Percentiles rank a stretch among this genome's conserved stretches.
These are phyloP conservation scores for Lampris megalopsis DNA, from an alignment of 2,113 vertebrate genomes.

Conservation along the genomic window DNA sequence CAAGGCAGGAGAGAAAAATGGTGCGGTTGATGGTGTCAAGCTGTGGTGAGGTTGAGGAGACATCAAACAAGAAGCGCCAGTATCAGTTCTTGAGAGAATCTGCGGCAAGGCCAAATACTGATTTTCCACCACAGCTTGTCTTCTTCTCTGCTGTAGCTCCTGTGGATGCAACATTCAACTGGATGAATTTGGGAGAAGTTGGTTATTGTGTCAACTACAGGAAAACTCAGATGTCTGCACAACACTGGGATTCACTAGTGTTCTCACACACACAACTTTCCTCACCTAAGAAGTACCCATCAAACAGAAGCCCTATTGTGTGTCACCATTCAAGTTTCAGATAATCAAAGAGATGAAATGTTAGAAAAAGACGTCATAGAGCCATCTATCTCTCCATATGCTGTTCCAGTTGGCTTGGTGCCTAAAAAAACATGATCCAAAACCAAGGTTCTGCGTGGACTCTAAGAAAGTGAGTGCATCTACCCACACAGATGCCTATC, in stretches of 20 bases:
- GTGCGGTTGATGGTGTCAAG: no score
- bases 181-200: neutral
- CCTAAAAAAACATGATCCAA: neutral
- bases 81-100: neutral
- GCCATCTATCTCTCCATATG: conserved; percentile 4
- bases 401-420: conserved; percentile 2
- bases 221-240: conserved; percentile 4
- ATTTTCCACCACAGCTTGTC: no score
- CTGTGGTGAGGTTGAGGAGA: no score
- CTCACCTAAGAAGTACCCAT: neutral
- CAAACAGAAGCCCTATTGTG: neutral
- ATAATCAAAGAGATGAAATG: conserved; percentile 13
- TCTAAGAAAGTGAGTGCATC: conserved; percentile 11
- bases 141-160: no score
- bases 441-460: conserved; percentile 1
- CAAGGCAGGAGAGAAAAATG: no score
- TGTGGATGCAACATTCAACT: neutral
- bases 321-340: neutral
- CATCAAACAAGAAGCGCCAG: neutral
- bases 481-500: conserved; percentile 26
- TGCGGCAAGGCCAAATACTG: neutral
- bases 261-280: conserved; percentile 2
- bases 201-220: neutral
- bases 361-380: conserved; percentile 5
- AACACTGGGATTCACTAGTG: neutral